Conservation (phyloP, 2,888 invertebrate species). For the Phengaris alcon region DNA sequence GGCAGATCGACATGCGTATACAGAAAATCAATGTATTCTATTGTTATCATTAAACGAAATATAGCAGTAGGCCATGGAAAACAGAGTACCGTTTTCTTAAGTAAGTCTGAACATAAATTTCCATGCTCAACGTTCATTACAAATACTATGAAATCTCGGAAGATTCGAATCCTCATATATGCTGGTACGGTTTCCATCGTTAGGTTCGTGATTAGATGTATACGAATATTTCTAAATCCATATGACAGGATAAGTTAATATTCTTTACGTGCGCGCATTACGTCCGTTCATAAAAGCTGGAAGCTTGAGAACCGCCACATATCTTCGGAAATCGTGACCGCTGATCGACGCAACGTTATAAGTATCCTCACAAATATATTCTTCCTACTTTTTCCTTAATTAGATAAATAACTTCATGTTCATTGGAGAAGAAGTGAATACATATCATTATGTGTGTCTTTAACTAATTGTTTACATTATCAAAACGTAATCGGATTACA, state of each 20-base stretch:
- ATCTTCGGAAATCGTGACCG: slow-evolving; percentile 46
- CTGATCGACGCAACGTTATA: slow-evolving; percentile 42
- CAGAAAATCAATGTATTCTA: no score
- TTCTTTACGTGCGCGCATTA: slow-evolving; percentile 47
- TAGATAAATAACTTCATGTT: slow-evolving; percentile 4
- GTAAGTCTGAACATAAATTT: not conserved
- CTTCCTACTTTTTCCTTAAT: slow-evolving; percentile 14
- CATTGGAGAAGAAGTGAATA: not conserved
- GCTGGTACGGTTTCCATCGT: slow-evolving; percentile 24
- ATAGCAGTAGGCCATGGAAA: not conserved
- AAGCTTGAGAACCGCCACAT: slow-evolving; percentile 40
- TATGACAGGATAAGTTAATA: slow-evolving; percentile 43
- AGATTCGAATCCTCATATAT: slow-evolving; percentile 20
- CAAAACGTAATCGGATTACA: no score
- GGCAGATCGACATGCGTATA: no score
- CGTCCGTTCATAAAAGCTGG: slow-evolving; percentile 44
- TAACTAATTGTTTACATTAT: no score
- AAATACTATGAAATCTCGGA: slow-evolving; percentile 23
- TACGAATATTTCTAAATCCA: slow-evolving; percentile 36
- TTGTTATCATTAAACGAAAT: not conserved
- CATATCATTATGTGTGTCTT: not conserved
- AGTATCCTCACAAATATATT: slow-evolving; percentile 31
- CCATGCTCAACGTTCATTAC: slow-evolving; percentile 20
- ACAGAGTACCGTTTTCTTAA: not conserved
- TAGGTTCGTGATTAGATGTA: slow-evolving; percentile 32